Conservation (phyloP, 92 coral and sea anemone genomes). For the Parazoanthus atlanticus region DNA sequence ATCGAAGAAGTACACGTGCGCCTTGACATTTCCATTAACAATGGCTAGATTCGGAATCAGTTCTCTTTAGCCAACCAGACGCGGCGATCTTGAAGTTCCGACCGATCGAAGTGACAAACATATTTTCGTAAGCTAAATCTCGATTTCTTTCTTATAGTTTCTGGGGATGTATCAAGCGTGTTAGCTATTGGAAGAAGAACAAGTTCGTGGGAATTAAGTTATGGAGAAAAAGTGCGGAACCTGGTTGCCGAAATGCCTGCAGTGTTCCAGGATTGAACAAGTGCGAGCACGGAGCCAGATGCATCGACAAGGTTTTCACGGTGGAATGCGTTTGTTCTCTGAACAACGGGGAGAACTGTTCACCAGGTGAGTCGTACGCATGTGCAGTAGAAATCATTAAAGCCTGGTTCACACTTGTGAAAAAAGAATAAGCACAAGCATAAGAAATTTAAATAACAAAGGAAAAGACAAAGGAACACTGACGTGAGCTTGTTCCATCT, state of each 20-base stretch:
- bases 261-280: not conserved
- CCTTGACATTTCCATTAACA: no score
- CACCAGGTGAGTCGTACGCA: constrained; percentile 22
- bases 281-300: constrained; percentile 14
- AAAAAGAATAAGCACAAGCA: no score
- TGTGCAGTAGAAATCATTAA: not conserved
- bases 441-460: no score
- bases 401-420: no score
- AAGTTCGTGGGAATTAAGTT: constrained; percentile 11
- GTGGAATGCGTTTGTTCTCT: constrained; percentile 23
- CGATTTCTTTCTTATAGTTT: not conserved
- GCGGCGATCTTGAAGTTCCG: no score
- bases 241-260: constrained; percentile 28
- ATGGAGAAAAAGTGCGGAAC: not conserved
- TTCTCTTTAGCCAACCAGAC: no score
- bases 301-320: constrained; percentile 30
- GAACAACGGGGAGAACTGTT: not conserved
- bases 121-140: not conserved
- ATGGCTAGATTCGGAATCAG: no score
- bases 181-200: constrained; percentile 7
- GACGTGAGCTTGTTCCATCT: no score
- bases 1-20: no score
- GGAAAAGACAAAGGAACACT: no score
- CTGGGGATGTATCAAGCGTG: constrained; percentile 28
- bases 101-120: not conserved